Percentiles rank a stretch among this genome's conserved stretches.
Evolutionary conservation across 2,113 vertebrate species (phyloP).

Genomic region (Alaudala cheleensis): DNA sequence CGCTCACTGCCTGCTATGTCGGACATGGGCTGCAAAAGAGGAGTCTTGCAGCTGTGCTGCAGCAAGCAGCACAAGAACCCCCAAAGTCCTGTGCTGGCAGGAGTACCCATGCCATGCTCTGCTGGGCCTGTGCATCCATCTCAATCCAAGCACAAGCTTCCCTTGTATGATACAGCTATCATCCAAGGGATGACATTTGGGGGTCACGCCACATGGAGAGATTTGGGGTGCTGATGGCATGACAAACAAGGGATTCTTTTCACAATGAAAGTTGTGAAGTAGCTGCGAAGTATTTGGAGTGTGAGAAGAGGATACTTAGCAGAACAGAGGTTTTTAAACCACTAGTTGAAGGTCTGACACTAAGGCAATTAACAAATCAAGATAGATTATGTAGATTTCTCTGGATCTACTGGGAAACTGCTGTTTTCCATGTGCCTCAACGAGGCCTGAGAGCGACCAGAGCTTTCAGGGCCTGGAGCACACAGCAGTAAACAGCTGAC

Average conservation of each 20-base stretch:
- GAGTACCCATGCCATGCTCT: background rate
- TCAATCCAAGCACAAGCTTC: background rate
- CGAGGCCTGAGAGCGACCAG: no score
- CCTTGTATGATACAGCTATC: no score
- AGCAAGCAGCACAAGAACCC: background rate
- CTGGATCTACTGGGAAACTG: background rate
- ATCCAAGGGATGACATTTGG: background rate
- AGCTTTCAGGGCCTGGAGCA: no score
- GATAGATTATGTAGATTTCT: background rate
- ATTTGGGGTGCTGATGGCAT: background rate
- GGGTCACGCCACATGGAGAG: accelerated
- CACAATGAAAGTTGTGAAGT: no score
- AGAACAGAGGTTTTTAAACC: background rate
- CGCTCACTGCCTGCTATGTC: accelerated
- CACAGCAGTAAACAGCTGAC: no score
- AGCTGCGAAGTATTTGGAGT: background rate
- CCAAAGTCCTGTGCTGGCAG: accelerated
- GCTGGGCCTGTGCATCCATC: background rate
- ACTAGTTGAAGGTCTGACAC: background rate
- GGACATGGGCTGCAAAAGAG: background rate
- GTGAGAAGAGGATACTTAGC: background rate
- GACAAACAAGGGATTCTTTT: background rate
- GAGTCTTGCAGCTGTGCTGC: background rate
- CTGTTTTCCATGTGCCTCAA: background rate
- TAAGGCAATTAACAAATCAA: background rate